Base-by-base conservation (phyloP, 2,113 vertebrate species). In the Rynchops niger region DNA sequence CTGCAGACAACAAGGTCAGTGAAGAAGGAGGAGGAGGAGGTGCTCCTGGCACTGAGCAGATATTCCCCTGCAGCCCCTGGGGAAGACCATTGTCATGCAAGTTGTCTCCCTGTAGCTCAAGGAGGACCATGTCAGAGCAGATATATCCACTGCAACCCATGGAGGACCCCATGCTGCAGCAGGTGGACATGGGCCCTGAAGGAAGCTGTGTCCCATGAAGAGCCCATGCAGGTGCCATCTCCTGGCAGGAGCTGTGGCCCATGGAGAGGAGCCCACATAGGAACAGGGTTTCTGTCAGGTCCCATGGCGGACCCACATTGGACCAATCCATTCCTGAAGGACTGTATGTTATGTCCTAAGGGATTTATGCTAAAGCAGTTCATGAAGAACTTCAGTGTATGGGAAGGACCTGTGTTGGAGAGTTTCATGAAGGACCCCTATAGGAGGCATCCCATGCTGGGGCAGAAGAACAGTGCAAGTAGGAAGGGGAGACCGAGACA, bases 401-500 rank as follows among this genome's bases (percentile, higher is more conserved):
- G 5, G 56, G 32, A 80, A 45, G 11, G 19, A 20, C 12, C 6
- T 17, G 32, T 3, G 7, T 10, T 36, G 77, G 13, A 73, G 59
- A 42, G 8, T 9, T 52, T 74, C 1, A 1, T 38, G 45, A 52
- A 67, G 27, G 7, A 52, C 59, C 20, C 6, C 23, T 47, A 11
- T 59, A 27, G 47, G 34, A 59, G 32, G 19, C 6, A 70, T 5
- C 7, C 20, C 18, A 32, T 0, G 0, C 7, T 59, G 29, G 29
- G 81, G 45, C 20, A 72, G 11, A 13, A n/a, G 12, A 52, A 45
- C 18, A 45, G 36, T 45, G 32, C 25, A 16, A 53, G 5, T 40
- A 40, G 9, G 5, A 67, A 86, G 20, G 3, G 40, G 25, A 25
- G 47, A 40, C 11, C 34, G 61, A 89, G 26, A 38, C 15, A 30